Evolutionary conservation across 2,888 invertebrate genomes (phyloP), one percentile per base, ranked within the genome.

Genomic region (Calliopum simillimum): DNA sequence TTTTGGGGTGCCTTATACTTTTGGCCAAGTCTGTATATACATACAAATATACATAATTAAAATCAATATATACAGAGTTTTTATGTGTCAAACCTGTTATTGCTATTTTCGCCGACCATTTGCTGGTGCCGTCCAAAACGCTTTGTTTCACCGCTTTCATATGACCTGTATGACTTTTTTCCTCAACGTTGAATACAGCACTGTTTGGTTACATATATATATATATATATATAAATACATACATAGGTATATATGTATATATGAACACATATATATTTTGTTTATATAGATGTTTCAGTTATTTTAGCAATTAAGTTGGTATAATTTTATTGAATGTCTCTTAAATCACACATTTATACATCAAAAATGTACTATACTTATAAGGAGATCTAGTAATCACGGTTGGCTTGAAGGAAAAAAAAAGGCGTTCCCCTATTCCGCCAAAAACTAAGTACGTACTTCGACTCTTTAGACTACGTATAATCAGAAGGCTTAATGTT

Each of bases 71-170:
- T 55, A 51, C 25, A 46, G 46, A 53, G 59, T 44, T 64, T 64
- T 23, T 71, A 56, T 70, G 72, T 76, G 77, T 78, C 96, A 92
- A 94, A 98, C 98, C 98, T 94, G 98, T 99, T 88, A 99, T 98
- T 87, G 97, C 98, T 89, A 99, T 98, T 92, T 99, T 99, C 85
- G 98, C 98, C 85, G 98, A 98, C 99, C 99, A 99, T 90, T 99
- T 99, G 87, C 98, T 98, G 80, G 98, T 99, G 85, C 99, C 99
- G 89, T 99, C 98, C 88, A 99, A 91, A 84, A 99, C 98, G 85
- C 96, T 96, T 89, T 98, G 97, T 91, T 99, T 98, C 85, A 99
- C 97, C 78, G 96, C 93, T 89, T 95, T 96, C 96, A 99, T 96
- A 89, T 98, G 97, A 84, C 96, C 95, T 78, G 92, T 89, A 89